Percentiles rank a stretch among this genome's conserved stretches.
These are phyloP conservation scores for Chloebia gouldiae DNA, from an alignment of 2,113 vertebrate species.

Conservation along the genomic window DNA sequence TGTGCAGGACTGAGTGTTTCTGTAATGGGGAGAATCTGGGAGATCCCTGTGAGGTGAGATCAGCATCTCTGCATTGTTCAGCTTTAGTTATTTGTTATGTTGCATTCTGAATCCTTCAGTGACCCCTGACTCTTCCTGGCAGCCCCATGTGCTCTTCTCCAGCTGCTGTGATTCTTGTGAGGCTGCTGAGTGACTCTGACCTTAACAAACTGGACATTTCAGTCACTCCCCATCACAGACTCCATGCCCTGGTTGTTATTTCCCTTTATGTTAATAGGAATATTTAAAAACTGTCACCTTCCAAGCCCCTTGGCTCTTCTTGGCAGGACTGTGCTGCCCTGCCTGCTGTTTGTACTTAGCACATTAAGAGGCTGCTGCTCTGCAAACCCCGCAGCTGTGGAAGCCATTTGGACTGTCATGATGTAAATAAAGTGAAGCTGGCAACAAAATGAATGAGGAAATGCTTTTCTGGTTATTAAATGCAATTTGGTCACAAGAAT, in stretches of 20 bases:
- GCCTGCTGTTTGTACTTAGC: constrained; percentile 26
- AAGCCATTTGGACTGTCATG: background rate
- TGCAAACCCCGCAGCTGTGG: background rate
- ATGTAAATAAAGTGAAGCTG: constrained; percentile 9
- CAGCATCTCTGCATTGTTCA: background rate
- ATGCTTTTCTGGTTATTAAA: constrained; percentile 11
- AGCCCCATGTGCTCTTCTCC: background rate
- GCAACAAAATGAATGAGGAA: background rate
- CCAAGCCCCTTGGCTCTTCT: background rate
- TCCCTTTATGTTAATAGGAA: background rate
- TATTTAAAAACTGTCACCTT: background rate
- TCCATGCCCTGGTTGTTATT: background rate
- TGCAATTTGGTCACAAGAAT: background rate
- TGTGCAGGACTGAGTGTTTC: background rate
- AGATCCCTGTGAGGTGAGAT: background rate
- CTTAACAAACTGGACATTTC: background rate
- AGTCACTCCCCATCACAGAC: background rate
- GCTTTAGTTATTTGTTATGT: background rate
- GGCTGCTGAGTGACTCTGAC: background rate
- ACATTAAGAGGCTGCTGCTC: constrained; percentile 4
- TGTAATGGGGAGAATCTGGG: background rate
- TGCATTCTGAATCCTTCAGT: background rate
- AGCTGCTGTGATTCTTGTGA: background rate
- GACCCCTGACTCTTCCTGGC: background rate
- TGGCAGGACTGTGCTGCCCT: constrained; percentile 14